Conservation (phyloP, 2,797 vertebrate species). For the Acrossocheilus fasciatus region DNA sequence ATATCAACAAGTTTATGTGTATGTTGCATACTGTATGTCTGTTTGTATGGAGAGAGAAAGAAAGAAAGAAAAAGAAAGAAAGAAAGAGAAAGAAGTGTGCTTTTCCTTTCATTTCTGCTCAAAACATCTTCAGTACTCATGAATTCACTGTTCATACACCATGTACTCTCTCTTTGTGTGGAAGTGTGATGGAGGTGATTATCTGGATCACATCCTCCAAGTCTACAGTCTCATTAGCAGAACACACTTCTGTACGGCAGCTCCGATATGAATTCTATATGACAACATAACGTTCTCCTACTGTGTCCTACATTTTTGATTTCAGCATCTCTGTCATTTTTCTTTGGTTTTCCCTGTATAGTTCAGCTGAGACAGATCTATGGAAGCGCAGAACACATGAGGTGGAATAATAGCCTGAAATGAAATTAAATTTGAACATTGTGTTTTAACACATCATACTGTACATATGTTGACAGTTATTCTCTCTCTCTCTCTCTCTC, state of each 20-base stretch:
- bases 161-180: not conserved
- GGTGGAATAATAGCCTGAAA: not conserved
- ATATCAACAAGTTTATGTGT: no score
- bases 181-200: not conserved
- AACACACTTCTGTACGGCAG: not conserved
- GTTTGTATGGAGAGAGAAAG: no score
- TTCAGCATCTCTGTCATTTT: conserved; percentile 6
- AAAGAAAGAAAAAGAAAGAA: no score
- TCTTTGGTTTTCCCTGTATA: not conserved
- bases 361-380: not conserved
- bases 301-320: conserved; percentile 33
- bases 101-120: not conserved
- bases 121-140: not conserved
- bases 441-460: not conserved
- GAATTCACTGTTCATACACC: not conserved
- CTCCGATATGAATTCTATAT: conserved; percentile 23
- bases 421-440: not conserved
- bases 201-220: conserved; percentile 4
- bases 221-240: conserved; percentile 25
- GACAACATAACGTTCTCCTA: conserved; percentile 33
- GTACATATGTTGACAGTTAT: not conserved
- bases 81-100: not conserved
- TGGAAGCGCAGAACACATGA: not conserved
- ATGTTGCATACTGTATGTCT: no score
- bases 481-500: no score